phyloP scores from a whole-genome alignment of 2,797 vertebrate species.

The Muscicapa striata region DNA sequence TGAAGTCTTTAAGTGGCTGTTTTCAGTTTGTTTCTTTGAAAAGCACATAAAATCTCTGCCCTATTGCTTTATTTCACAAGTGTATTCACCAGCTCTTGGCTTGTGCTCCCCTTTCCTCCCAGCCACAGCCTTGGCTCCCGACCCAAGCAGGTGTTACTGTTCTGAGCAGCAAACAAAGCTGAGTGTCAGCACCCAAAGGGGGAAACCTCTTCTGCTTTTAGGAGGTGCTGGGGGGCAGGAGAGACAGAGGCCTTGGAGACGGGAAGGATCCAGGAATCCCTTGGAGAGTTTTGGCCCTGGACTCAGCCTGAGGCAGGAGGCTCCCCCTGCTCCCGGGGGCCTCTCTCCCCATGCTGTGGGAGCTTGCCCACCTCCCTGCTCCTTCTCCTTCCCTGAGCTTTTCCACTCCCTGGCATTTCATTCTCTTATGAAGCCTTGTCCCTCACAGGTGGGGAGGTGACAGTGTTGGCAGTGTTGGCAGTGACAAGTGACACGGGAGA shows the following conservation, averaged over 20 bases:
- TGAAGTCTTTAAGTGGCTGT: neutral
- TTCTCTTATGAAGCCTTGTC: neutral
- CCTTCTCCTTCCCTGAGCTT: neutral
- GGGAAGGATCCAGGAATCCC: neutral
- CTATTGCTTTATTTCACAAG: neutral
- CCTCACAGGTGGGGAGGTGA: neutral
- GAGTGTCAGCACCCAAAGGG: neutral
- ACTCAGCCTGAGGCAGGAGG: neutral
- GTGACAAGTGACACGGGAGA: neutral
- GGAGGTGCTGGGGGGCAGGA: neutral
- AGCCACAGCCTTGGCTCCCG: neutral
- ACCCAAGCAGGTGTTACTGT: neutral
- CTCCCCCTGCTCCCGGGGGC: neutral
- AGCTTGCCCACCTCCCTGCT: neutral
- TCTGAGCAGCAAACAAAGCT: neutral
- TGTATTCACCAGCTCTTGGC: neutral
- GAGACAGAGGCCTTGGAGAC: neutral
- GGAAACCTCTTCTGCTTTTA: neutral
- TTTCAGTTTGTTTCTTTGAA: neutral
- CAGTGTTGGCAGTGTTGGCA: neutral
- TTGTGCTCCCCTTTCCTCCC: neutral
- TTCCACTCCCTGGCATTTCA: neutral
- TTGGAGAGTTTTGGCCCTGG: neutral
- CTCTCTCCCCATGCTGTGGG: no score
- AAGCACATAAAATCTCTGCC: neutral